These are phyloP conservation scores for Odocoileus hemionus DNA, from an alignment of 2,113 vertebrate genomes.

Conservation along the genomic window DNA sequence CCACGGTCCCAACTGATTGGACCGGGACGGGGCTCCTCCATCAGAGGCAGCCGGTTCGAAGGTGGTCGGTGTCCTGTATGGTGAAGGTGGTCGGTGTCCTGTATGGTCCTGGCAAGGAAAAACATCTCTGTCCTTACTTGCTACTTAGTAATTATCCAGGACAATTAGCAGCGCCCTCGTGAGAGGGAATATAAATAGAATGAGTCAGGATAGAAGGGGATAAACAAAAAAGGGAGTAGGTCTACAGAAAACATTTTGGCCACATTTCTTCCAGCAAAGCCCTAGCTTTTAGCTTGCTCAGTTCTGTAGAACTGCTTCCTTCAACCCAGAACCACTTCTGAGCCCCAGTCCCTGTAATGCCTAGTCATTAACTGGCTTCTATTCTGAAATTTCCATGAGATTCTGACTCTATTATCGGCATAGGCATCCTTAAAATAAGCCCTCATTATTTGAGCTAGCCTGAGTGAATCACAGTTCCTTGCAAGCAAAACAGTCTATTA, in stretches of 20 bases:
- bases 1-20: not conserved
- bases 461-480: conserved; percentile 12
- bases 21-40: not conserved
- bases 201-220: not conserved
- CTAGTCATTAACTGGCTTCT: not conserved
- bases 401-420: not conserved
- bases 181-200: not conserved
- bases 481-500: conserved; percentile 57
- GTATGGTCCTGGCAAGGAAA: not conserved
- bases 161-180: not conserved
- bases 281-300: not conserved
- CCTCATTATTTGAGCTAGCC: conserved; percentile 31
- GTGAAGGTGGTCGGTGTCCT: too few relatives aligned
- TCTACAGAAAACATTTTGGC: not conserved
- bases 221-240: not conserved
- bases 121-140: not conserved
- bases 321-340: not conserved
- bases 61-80: rapidly evolving
- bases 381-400: conserved; percentile 15
- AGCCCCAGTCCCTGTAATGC: not conserved
- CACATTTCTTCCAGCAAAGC: not conserved
- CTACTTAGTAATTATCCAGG: not conserved
- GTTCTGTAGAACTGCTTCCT: not conserved
- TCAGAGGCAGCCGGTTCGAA: not conserved
- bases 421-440: conserved; percentile 25